Base-by-base conservation (phyloP, 2,888 invertebrate species). In the Pammene fasciana region DNA sequence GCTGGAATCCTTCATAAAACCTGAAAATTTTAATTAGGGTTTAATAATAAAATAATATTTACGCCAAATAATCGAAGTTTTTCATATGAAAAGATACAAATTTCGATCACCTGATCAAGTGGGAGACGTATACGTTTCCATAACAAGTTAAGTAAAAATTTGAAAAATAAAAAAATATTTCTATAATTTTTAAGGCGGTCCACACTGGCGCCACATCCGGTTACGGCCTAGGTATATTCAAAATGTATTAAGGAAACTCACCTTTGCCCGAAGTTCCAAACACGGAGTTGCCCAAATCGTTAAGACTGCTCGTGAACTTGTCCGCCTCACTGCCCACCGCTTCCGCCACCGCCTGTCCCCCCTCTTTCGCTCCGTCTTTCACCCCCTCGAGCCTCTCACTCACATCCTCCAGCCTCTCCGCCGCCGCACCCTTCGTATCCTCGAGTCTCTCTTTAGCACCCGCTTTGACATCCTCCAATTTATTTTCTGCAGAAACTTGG, bases 181-280 rank as follows among this genome's bases (percentile, higher is more conserved):
- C n/a, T n/a, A n/a, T n/a, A n/a, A n/a, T n/a, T n/a, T n/a, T n/a
- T n/a, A n/a, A n/a, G n/a, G n/a, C n/a, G n/a, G n/a, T n/a, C n/a
- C n/a, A n/a, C n/a, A n/a, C n/a, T n/a, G n/a, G n/a, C n/a, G n/a
- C n/a, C n/a, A n/a, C n/a, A n/a, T n/a, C n/a, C n/a, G n/a, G n/a
- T n/a, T n/a, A n/a, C n/a, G n/a, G n/a, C n/a, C n/a, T n/a, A n/a
- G n/a, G n/a, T 26, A 26, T 26, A 26, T 3, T 1, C 26, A 26
- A 26, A 26, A 26, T 26, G n/a, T 26, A 26, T 26, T 26, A 26
- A 26, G 4, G 26, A 3, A 26, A 10, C 74, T 73, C 74, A 92
- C 93, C 93, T 90, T 92, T 92, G 67, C 92, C 92, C 75, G 91
- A 89, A 78, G 87, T 85, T 75, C 92, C 90, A 77, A 91, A 90